These are phyloP conservation scores for Syrphus vitripennis DNA, from an alignment of 2,888 invertebrate genomes.

Conservation along the genomic window DNA sequence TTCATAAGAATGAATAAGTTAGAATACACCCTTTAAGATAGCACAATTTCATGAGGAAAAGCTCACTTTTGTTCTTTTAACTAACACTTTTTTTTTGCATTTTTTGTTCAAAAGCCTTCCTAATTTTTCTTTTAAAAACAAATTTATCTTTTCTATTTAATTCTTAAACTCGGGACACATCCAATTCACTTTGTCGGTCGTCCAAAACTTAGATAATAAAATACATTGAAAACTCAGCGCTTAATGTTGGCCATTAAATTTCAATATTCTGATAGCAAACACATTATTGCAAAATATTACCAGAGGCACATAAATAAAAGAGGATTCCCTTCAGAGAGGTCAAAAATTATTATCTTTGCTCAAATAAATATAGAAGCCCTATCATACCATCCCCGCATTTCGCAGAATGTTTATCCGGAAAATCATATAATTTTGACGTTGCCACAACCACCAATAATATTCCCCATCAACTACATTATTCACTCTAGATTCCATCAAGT, in stretches of 20 bases:
- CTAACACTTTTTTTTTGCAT: neutral
- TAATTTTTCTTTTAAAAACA: neutral
- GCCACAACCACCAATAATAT: conserved; percentile 22
- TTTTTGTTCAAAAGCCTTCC: neutral
- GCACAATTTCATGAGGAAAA: neutral
- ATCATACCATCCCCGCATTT: neutral
- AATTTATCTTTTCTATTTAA: neutral
- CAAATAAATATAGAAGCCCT: conserved; percentile 33
- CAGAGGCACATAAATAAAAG: conserved; percentile 15
- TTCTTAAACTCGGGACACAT: no score
- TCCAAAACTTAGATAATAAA: neutral
- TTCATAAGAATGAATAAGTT: no score
- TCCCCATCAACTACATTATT: no score
- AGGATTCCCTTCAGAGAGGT: neutral
- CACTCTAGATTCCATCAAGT: conserved; percentile 60
- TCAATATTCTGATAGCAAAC: conserved; percentile 31
- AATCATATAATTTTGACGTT: conserved; percentile 50
- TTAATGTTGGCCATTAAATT: conserved; percentile 32
- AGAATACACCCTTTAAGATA: neutral
- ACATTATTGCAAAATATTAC: conserved; percentile 28
- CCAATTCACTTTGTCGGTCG: neutral
- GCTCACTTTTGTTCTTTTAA: neutral
- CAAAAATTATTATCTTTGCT: conserved; percentile 34
- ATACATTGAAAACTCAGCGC: conserved; percentile 18
- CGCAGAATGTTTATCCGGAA: conserved; percentile 41